Evolutionary conservation across 1,140 invertebrate species (phyloP).

Genomic region (Hesperophylax magnus): DNA sequence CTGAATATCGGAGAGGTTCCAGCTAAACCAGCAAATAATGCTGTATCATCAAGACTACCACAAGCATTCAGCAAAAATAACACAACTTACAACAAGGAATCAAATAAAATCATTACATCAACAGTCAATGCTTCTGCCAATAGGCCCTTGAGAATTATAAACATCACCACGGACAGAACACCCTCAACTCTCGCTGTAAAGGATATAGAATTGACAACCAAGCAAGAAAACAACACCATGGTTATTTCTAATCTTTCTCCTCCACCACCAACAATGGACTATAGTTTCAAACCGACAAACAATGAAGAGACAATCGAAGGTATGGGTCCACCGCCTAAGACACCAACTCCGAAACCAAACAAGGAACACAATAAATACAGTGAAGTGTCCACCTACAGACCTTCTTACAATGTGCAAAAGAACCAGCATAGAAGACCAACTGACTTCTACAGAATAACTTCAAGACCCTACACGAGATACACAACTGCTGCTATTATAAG

Average conservation of each 20-base stretch:
- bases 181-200: slow-evolving; percentile 61
- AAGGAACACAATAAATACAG: slow-evolving; percentile 63
- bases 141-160: slow-evolving; percentile 63
- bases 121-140: slow-evolving; percentile 66
- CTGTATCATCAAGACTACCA: slow-evolving; percentile 56
- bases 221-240: slow-evolving; percentile 61
- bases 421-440: slow-evolving; percentile 65
- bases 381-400: slow-evolving; percentile 68
- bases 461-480: slow-evolving; percentile 52
- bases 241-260: slow-evolving; percentile 68
- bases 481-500: slow-evolving; percentile 46
- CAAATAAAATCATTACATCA: slow-evolving; percentile 68
- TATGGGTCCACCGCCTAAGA: slow-evolving; percentile 68
- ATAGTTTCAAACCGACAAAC: slow-evolving; percentile 64
- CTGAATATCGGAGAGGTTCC: slow-evolving; percentile 66
- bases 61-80: slow-evolving; percentile 59
- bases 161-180: slow-evolving; percentile 61
- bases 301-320: slow-evolving; percentile 68
- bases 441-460: slow-evolving; percentile 54
- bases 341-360: slow-evolving; percentile 61
- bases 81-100: slow-evolving; percentile 60
- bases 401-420: slow-evolving; percentile 61
- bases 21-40: slow-evolving; percentile 32
- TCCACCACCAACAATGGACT: slow-evolving; percentile 65
- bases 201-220: slow-evolving; percentile 58